Evolutionary conservation across 1,140 invertebrate genomes (phyloP), one percentile per base, ranked within the genome.

Genomic region (Saxidomus purpurata): DNA sequence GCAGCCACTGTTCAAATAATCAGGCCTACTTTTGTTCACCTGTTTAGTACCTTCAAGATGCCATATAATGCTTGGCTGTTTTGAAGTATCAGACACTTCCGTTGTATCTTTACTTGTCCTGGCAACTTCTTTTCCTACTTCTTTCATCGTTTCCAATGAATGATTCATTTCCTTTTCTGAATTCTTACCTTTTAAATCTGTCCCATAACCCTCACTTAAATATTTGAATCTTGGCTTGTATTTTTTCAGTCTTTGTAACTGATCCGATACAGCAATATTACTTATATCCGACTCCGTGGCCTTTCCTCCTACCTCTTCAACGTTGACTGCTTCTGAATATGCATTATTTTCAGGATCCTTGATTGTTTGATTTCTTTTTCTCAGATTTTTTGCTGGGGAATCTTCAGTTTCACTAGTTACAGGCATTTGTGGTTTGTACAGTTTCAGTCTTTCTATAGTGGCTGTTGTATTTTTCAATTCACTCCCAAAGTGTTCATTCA

Each of bases 1-100:
- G 38, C 67, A 71, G 67, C 36, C 34, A 15, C 3, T 11, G n/a
- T 38, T 59, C 6, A 19, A 17, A 13, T 67, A 22, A 71, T 0
- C 0, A 17, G 28, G 19, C 13, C 4, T 55, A 13, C 49, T 55
- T 28, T 52, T 31, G 0, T 19, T 15, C 28, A 85, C 6, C 63
- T 85, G 83, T 25, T 63, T 31, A 25, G 83, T 85, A 13, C 83
- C 83, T 55, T 85, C 83, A 74, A 71, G 47, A 76, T 85, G 47
- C 83, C 83, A 85, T 4, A 49, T 8, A 71, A 85, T 25, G 36
- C n/a, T 55, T 52, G 3, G 8, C 28, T 63, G 3, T 43, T 63
- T 38, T 19, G 15, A 31, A 43, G 6, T 38, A 4, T 22, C n/a
- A 59, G 15, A 3, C 6, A 17, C 9, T 25, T 25, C 36, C 11